Evolutionary conservation across 2,797 vertebrate genomes (phyloP).

Genomic region (Sebastes oblongus): DNA sequence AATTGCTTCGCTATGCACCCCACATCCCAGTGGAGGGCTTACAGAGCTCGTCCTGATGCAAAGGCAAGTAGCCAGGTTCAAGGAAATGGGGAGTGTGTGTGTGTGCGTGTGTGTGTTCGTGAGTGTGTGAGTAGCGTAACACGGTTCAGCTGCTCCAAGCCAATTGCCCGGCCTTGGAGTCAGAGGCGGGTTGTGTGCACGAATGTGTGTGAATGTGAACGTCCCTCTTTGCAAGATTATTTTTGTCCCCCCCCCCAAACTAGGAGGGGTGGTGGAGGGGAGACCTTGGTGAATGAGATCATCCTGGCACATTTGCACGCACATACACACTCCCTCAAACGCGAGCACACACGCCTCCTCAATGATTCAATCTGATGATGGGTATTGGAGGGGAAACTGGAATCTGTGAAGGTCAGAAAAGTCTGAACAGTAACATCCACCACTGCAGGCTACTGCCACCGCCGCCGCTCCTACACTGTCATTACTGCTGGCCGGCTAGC

Average conservation of each 20-base stretch:
- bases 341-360: slow-evolving; percentile 46
- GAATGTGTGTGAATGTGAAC: slow-evolving; percentile 64
- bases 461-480: slow-evolving; percentile 60
- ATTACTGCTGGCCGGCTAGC: slow-evolving; percentile 65
- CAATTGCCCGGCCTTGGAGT: slow-evolving; percentile 68
- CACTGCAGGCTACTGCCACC: slow-evolving; percentile 70
- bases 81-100: slow-evolving; percentile 51
- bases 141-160: slow-evolving; percentile 67
- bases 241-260: slow-evolving; percentile 59
- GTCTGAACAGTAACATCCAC: slow-evolving; percentile 67
- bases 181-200: slow-evolving; percentile 52
- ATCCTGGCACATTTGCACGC: slow-evolving; percentile 54
- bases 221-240: slow-evolving; percentile 74
- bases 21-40: slow-evolving; percentile 45
- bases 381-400: slow-evolving; percentile 68
- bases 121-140: slow-evolving; percentile 34
- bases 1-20: slow-evolving; percentile 51
- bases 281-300: slow-evolving; percentile 75
- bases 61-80: slow-evolving; percentile 55
- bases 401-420: slow-evolving; percentile 78
- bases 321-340: slow-evolving; percentile 14
- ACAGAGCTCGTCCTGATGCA: slow-evolving; percentile 37
- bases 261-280: slow-evolving; percentile 24
- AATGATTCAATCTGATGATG: slow-evolving; percentile 75
- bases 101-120: slow-evolving; percentile 17